Base-by-base conservation (phyloP, 2,113 vertebrate genomes). In the Thalassarche chlororhynchos region DNA sequence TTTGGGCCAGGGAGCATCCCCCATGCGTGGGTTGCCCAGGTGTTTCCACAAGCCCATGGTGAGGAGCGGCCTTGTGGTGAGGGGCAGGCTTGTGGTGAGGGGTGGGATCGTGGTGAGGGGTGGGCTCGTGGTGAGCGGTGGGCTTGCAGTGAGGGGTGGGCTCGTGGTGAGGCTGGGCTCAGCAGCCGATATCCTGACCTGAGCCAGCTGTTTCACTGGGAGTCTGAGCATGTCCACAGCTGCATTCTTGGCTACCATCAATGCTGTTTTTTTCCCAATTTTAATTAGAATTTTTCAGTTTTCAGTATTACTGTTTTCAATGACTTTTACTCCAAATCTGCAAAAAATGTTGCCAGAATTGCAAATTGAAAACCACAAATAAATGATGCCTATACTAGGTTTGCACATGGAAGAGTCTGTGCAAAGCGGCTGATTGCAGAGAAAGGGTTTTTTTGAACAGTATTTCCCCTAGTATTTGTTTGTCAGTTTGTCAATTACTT, bases 261-360 rank as follows among this genome's bases (percentile, higher is more conserved):
- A 17, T 3, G 1, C 15, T 36, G 3, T 0, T 8, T 52, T 60
- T 65, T 46, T 17, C 17, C 34, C 34, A 52, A 13, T 21, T 74
- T 44, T 66, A 60, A 29, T 26, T 6, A 24, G 36, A 14, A 14
- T 49, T 84, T 62, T 79, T 65, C 36, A 32, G 7, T 19, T 44
- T 54, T 61, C 28, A 11, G 17, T 28, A 57, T 54, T 31, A 40
- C 20, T 66, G 14, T n/a, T 80, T 80, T 40, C 16, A 54, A 24
- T n/a, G 40, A 29, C 13, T 36, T 57, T 42, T 31, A 18, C 31
- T 72, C 31, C n/a, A 54, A 72, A 61, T 47, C 31, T 61, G 18
- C 5, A 26, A 65, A 66, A 46, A 31, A 11, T 4, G 1, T 21
- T 77, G 17, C 44, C 29, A n/a, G 21, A 32, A n/a, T 17, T 36